phyloP scores from a whole-genome alignment of 2,888 invertebrate genomes.

The Drosophila cracens region DNA sequence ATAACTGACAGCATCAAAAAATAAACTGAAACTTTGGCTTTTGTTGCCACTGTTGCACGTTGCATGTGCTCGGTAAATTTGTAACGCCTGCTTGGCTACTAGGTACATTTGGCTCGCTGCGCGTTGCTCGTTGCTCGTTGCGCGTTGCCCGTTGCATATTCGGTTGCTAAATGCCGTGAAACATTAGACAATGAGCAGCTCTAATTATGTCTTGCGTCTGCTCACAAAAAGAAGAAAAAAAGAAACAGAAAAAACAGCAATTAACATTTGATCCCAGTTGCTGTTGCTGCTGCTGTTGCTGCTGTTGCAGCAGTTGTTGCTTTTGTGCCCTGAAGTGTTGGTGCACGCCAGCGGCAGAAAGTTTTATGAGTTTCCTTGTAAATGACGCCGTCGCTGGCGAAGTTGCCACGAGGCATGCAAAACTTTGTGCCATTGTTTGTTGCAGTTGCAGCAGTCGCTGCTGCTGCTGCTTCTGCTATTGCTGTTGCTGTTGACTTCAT shows the following conservation, averaged over 20 bases:
- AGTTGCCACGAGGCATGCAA: conserved; percentile 41
- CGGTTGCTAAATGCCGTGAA: conserved; percentile 73
- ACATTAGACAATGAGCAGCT: conserved; percentile 78
- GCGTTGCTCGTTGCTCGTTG: conserved; percentile 20
- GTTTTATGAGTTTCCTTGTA: conserved; percentile 75
- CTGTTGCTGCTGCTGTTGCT: conserved; percentile 5
- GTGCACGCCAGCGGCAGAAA: conserved; percentile 72
- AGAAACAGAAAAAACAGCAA: conserved; percentile 56
- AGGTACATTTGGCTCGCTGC: conserved; percentile 9
- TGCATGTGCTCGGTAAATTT: conserved; percentile 3
- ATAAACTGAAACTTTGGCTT: not conserved
- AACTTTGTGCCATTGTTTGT: conserved; percentile 56
- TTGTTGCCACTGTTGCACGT: not conserved
- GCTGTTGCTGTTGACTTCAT: conserved; percentile 69
- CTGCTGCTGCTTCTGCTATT: conserved; percentile 17
- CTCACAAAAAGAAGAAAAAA: conserved; percentile 6
- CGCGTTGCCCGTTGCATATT: conserved; percentile 44
- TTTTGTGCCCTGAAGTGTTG: conserved; percentile 71
- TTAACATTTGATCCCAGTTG: conserved; percentile 74
- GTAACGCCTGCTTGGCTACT: conserved; percentile 5
- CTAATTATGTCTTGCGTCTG: conserved; percentile 71
- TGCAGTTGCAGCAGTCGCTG: conserved; percentile 38
- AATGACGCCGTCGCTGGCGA: conserved; percentile 56
- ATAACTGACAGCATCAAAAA: not conserved
- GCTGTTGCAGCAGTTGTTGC: conserved; percentile 36